phyloP scores from a whole-genome alignment of 2,113 vertebrate genomes.

The Sciurus niger region DNA sequence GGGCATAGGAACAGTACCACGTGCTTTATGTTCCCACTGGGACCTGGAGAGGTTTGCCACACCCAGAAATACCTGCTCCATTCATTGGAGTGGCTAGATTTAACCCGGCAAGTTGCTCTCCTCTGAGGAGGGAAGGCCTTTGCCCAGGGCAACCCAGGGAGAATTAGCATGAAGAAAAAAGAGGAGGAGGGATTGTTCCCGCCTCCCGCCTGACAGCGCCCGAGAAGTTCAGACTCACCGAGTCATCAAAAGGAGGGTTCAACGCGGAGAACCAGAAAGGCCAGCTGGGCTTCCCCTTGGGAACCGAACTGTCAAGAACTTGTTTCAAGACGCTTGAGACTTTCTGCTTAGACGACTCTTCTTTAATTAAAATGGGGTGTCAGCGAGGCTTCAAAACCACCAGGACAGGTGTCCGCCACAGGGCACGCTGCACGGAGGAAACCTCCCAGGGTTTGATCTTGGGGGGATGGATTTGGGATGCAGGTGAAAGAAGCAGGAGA shows the following conservation, averaged over 20 bases:
- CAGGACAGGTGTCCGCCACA: not conserved
- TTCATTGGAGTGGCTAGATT: constrained; percentile 64
- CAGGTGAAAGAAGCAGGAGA: not conserved
- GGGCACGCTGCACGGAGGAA: not conserved
- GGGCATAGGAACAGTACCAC: not conserved
- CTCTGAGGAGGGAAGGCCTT: not conserved
- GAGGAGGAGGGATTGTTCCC: constrained; percentile 17
- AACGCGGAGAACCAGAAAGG: constrained; percentile 9
- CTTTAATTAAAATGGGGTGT: constrained; percentile 62
- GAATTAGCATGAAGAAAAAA: not conserved
- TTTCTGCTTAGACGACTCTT: constrained; percentile 54
- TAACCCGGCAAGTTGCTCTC: not conserved
- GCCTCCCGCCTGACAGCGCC: not conserved
- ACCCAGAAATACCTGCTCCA: constrained; percentile 59
- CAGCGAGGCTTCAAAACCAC: not conserved
- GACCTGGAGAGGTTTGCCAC: not conserved
- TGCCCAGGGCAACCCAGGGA: not conserved
- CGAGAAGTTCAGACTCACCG: not conserved
- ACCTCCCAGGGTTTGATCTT: not conserved
- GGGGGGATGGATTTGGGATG: not conserved
- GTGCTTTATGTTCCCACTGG: not conserved
- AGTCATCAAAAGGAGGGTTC: constrained; percentile 46
- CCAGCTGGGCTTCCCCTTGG: constrained; percentile 43
- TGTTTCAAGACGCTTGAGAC: constrained; percentile 38
- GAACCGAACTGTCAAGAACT: constrained; percentile 49